phyloP scores from a whole-genome alignment of 2,888 invertebrate species.

The Microctonus hyperodae region DNA sequence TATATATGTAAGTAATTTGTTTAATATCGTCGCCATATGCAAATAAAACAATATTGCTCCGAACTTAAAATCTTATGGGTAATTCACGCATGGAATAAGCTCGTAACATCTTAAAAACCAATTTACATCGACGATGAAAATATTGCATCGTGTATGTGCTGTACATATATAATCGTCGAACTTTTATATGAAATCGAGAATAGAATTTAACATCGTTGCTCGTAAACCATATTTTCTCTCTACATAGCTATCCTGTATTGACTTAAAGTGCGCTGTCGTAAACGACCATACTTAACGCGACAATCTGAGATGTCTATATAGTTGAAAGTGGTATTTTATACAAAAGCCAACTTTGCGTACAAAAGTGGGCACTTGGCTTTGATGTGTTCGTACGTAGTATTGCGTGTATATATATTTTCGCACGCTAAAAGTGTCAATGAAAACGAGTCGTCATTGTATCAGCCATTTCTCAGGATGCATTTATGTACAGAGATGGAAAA shows the following conservation, averaged over 20 bases:
- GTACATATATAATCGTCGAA: constrained; percentile 1
- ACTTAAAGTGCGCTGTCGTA: constrained; percentile 19
- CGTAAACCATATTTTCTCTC: constrained; percentile 4
- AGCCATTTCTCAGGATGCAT: not conserved
- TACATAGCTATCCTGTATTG: constrained; percentile 1
- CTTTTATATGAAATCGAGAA: not conserved
- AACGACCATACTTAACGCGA: constrained; percentile 12
- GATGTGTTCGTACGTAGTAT: not conserved
- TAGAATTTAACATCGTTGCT: constrained; percentile 3
- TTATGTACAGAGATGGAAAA: not conserved
- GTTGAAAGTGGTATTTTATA: not conserved
- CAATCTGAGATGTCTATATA: not conserved
- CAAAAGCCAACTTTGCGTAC: not conserved
- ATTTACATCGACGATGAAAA: constrained; percentile 3
- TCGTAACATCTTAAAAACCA: constrained; percentile 1
- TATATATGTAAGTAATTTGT: too few relatives aligned
- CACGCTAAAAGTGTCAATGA: constrained; percentile 4
- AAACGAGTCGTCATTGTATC: constrained; percentile 1
- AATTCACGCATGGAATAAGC: constrained; percentile 3
- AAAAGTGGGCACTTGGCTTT: constrained; percentile 19
- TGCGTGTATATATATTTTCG: not conserved
- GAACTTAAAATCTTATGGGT: not conserved
- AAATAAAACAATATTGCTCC: not conserved
- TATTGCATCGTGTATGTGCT: not conserved
- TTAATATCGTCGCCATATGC: too few relatives aligned